Evolutionary conservation across 2,797 vertebrate genomes (phyloP).

Genomic region (Avahi laniger): DNA sequence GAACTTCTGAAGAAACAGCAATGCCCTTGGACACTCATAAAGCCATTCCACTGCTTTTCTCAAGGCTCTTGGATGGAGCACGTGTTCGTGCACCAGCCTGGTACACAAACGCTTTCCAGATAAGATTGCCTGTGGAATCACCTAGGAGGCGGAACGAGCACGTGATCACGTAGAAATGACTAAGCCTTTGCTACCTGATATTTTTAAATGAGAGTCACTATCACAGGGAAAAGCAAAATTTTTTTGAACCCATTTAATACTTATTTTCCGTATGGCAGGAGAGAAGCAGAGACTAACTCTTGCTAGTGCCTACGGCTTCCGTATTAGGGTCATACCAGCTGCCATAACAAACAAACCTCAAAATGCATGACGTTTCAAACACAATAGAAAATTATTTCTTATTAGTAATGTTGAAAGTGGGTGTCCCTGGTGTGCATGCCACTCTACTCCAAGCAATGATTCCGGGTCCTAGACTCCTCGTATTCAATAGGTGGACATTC

Average conservation of each 20-base stretch:
- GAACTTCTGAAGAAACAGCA: not conserved
- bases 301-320: not conserved
- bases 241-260: not conserved
- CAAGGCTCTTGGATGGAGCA: not conserved
- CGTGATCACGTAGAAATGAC: not conserved
- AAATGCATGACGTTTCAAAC: not conserved
- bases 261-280: not conserved
- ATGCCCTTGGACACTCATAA: not conserved
- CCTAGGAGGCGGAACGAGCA: too few relatives aligned
- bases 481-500: rapidly evolving
- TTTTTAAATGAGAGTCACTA: not conserved
- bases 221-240: not conserved
- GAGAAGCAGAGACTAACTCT: not conserved
- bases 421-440: not conserved
- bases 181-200: not conserved
- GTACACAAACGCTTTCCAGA: not conserved
- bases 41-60: not conserved
- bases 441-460: not conserved
- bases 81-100: not conserved
- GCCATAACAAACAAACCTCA: not conserved
- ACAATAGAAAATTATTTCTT: not conserved
- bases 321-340: not conserved
- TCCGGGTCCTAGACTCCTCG: not conserved
- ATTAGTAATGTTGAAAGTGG: not conserved
- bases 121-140: not conserved